Conservation (phyloP, 2,113 vertebrate genomes). For the Colinus virginianus region DNA sequence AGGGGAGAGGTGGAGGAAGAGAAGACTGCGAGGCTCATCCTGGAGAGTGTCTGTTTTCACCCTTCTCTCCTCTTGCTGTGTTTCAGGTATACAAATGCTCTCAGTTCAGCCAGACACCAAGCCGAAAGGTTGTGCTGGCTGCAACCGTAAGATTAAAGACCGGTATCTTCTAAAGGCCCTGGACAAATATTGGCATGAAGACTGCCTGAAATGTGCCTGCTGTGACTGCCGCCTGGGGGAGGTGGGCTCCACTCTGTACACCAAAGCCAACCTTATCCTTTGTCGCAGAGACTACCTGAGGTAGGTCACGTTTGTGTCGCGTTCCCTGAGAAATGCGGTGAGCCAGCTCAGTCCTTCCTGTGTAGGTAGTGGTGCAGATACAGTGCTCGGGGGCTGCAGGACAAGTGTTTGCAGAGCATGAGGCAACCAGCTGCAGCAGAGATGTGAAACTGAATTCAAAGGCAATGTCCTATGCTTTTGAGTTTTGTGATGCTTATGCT, state of each 20-base stretch:
- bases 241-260: constrained; percentile 98
- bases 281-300: constrained; percentile 97
- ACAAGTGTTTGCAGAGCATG: accelerated
- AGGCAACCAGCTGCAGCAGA: neutral
- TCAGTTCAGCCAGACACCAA: constrained; percentile 99
- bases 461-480: accelerated
- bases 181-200: constrained; percentile 99
- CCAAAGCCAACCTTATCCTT: constrained; percentile 98
- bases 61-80: neutral
- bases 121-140: constrained; percentile 99
- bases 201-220: constrained; percentile 98
- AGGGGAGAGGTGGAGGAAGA: neutral
- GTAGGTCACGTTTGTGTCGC: constrained; percentile 76
- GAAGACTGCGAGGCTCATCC: neutral
- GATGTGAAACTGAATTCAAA: neutral
- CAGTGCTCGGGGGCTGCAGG: neutral
- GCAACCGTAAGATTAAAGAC: constrained; percentile 99
- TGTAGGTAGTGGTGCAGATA: accelerated
- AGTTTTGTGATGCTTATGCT: neutral
- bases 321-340: accelerated
- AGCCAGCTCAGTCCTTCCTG: neutral
- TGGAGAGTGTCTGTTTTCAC: neutral
- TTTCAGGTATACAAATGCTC: constrained; percentile 98
- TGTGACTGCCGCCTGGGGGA: constrained; percentile 97
- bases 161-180: constrained; percentile 96